Conservation (phyloP, 2,888 invertebrate species). For the Ditylenchus weischeri region DNA sequence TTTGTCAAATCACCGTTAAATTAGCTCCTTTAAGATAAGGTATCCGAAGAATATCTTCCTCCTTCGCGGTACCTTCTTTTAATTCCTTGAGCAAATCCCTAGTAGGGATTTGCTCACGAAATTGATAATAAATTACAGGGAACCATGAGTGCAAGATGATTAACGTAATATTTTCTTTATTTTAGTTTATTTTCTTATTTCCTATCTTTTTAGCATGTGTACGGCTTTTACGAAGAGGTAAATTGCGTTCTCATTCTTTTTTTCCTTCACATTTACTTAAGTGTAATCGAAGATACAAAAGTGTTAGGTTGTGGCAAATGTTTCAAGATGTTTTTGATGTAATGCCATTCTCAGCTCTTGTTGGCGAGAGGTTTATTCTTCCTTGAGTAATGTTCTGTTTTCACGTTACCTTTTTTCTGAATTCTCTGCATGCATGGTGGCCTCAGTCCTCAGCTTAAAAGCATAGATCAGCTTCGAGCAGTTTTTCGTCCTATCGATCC, state of each 20-base stretch:
- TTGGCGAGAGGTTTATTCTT: slow-evolving; percentile 40
- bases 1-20: too few species aligned
- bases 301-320: slow-evolving; percentile 6
- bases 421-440: slow-evolving; percentile 41
- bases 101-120: too few species aligned
- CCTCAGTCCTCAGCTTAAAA: slow-evolving; percentile 52
- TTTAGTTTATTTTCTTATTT: too few species aligned
- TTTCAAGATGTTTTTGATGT: slow-evolving; percentile 43
- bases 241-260: too few species aligned
- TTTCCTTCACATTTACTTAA: too few species aligned
- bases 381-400: not conserved
- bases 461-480: slow-evolving; percentile 52
- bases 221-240: slow-evolving; percentile 55
- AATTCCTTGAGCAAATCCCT: too few species aligned
- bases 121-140: slow-evolving; percentile 19
- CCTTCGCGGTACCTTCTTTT: slow-evolving; percentile 37
- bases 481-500: slow-evolving; percentile 50
- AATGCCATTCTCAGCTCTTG: slow-evolving; percentile 56
- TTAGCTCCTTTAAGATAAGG: slow-evolving; percentile 34
- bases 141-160: slow-evolving; percentile 56
- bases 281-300: slow-evolving; percentile 38
- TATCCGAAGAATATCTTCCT: slow-evolving; percentile 58
- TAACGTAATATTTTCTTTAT: slow-evolving; percentile 25
- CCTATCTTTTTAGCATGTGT: slow-evolving; percentile 37
- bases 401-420: not conserved